A percentile compares a stretch with the other conserved stretches of the same genome.
Evolutionary conservation across 2,888 invertebrate species (phyloP).

Genomic region (Poecilus cupreus): DNA sequence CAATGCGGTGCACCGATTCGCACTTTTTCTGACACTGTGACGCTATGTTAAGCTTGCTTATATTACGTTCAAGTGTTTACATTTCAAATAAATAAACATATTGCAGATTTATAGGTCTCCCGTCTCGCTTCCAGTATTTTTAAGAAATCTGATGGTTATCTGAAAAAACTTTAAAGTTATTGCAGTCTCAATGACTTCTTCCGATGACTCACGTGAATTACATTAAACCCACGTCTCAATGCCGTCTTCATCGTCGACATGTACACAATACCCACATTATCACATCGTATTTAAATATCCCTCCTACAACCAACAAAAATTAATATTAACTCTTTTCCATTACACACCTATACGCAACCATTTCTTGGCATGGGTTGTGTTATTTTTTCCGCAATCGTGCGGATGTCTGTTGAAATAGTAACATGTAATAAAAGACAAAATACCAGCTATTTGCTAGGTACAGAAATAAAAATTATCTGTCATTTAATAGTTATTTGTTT

Average conservation of each 20-base stretch:
- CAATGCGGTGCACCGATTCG: conserved; percentile 26
- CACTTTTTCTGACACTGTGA: neutral
- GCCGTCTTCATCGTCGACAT: conserved; percentile 1
- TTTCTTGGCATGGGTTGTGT: no score
- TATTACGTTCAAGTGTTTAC: conserved; percentile 8
- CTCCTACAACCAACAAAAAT: neutral
- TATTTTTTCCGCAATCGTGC: no score
- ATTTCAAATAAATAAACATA: conserved; percentile 12
- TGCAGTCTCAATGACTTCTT: conserved; percentile 27
- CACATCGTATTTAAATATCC: neutral
- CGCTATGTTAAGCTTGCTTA: neutral
- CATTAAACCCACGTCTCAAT: neutral
- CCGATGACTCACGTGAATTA: conserved; percentile 12
- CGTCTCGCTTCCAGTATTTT: neutral
- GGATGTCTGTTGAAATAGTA: no score
- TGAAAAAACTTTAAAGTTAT: neutral
- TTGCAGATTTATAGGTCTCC: conserved; percentile 1
- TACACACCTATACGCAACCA: no score
- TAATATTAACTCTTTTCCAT: neutral
- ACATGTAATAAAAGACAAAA: no score
- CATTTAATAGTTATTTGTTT: no score
- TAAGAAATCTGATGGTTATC: conserved; percentile 19
- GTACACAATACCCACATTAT: conserved; percentile 7
- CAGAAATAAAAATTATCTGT: no score
- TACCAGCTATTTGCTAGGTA: no score